Conservation (phyloP, 2,797 vertebrate species). For the Pseudotriccus pelzelni region DNA sequence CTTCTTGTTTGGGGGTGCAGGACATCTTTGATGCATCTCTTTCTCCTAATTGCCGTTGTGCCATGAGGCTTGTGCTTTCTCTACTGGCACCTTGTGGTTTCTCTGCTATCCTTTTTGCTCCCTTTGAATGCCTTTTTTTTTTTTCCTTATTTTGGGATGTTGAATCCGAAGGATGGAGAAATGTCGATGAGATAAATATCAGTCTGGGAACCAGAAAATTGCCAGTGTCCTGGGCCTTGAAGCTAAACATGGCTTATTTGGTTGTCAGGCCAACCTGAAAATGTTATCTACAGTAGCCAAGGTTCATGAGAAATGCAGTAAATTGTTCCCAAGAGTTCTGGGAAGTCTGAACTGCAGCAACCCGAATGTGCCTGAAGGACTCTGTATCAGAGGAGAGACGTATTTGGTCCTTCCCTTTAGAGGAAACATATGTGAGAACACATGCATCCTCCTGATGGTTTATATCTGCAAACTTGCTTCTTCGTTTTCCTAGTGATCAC, state of each 20-base stretch:
- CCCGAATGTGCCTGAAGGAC: neutral
- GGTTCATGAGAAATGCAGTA: conserved; percentile 59
- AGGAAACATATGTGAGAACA: neutral
- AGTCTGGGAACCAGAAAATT: conserved; percentile 32
- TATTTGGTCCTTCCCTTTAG: neutral
- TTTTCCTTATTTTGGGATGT: neutral
- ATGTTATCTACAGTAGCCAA: conserved; percentile 46
- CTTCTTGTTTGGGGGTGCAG: neutral
- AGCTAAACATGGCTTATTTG: conserved; percentile 56
- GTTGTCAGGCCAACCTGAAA: conserved; percentile 64
- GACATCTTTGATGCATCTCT: conserved; percentile 17
- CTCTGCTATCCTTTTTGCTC: neutral
- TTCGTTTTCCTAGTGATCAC: fast-evolving
- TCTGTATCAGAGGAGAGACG: neutral
- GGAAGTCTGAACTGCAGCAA: neutral
- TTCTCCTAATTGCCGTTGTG: neutral
- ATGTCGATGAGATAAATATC: conserved; percentile 42
- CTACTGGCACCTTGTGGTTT: neutral
- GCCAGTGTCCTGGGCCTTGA: conserved; percentile 16
- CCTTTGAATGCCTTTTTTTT: neutral
- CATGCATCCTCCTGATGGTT: neutral
- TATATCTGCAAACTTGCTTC: neutral
- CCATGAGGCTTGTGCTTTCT: neutral
- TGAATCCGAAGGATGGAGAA: neutral
- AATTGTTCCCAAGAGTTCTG: conserved; percentile 56